A percentile compares a stretch with the other conserved stretches of the same genome.
Evolutionary conservation across 2,888 invertebrate genomes (phyloP).

Genomic region (Crossocerus cetratus): DNA sequence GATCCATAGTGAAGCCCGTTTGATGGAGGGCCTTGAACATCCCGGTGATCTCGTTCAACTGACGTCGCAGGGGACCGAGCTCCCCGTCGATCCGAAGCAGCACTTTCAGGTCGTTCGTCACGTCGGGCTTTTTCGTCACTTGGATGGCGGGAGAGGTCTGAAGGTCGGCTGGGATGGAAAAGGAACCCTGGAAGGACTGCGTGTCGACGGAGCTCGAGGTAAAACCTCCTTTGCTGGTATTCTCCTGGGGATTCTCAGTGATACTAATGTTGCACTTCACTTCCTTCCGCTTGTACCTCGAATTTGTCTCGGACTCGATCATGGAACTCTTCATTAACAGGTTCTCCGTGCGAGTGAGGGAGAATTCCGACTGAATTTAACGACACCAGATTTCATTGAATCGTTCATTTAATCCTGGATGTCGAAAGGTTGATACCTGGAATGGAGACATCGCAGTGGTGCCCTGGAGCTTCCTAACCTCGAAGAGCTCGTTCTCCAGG

Average conservation of each 20-base stretch:
- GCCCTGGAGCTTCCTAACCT: constrained; percentile 21
- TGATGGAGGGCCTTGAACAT: constrained; percentile 55
- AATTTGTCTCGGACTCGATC: neutral
- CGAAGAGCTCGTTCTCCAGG: neutral
- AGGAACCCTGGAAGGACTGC: constrained; percentile 57
- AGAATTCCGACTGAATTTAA: too few relatives aligned
- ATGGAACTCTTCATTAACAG: too few relatives aligned
- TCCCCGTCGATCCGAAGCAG: constrained; percentile 60
- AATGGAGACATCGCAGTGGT: too few relatives aligned
- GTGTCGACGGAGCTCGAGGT: constrained; percentile 57
- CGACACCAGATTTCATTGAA: too few relatives aligned
- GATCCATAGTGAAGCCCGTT: constrained; percentile 9
- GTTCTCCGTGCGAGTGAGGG: too few relatives aligned
- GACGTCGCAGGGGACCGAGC: constrained; percentile 54
- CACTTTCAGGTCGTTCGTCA: constrained; percentile 45
- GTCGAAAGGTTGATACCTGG: constrained; percentile 34
- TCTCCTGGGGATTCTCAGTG: neutral
- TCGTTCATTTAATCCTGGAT: too few relatives aligned
- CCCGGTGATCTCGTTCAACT: constrained; percentile 58
- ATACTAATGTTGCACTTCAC: neutral
- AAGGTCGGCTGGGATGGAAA: constrained; percentile 55
- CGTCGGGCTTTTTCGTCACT: constrained; percentile 10
- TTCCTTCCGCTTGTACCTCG: neutral
- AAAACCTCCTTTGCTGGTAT: constrained; percentile 38
- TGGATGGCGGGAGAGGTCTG: constrained; percentile 1